phyloP scores from a whole-genome alignment of 1,140 invertebrate genomes.

The Amphibalanus amphitrite region DNA sequence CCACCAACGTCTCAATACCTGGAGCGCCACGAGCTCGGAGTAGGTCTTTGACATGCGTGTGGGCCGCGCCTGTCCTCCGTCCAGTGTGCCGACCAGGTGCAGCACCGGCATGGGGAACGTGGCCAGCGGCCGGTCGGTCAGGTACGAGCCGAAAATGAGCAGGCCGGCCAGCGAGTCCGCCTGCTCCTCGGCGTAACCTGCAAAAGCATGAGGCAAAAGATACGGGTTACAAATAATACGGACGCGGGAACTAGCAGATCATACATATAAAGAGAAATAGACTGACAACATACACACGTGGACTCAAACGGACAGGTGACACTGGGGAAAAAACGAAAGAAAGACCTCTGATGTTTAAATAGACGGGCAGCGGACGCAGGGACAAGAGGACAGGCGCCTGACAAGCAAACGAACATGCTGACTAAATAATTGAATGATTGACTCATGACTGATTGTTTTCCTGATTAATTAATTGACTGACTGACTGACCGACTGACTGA shows the following conservation, averaged over 20 bases:
- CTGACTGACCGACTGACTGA: too few species aligned
- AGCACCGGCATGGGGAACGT: conserved; percentile 10
- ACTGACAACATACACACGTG: too few species aligned
- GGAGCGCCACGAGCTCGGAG: not conserved
- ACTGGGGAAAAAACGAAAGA: too few species aligned
- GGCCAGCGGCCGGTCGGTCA: conserved; percentile 8
- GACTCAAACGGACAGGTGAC: too few species aligned
- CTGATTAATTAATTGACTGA: too few species aligned
- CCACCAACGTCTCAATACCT: too few species aligned
- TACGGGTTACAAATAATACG: not conserved
- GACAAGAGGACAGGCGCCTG: too few species aligned
- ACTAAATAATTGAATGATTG: not conserved
- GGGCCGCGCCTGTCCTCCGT: not conserved
- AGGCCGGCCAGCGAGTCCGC: conserved; percentile 7
- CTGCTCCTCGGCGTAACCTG: conserved; percentile 8
- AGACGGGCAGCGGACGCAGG: too few species aligned
- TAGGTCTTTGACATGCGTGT: not conserved
- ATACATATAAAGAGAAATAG: not conserved
- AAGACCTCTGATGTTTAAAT: too few species aligned
- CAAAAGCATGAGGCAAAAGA: not conserved
- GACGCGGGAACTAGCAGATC: not conserved
- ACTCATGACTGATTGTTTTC: too few species aligned
- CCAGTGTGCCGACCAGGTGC: conserved; percentile 10
- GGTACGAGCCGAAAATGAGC: conserved; percentile 14
- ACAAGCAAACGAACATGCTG: not conserved